Evolutionary conservation across 2,113 vertebrate species (phyloP).

Genomic region (Peromyscus polionotus): DNA sequence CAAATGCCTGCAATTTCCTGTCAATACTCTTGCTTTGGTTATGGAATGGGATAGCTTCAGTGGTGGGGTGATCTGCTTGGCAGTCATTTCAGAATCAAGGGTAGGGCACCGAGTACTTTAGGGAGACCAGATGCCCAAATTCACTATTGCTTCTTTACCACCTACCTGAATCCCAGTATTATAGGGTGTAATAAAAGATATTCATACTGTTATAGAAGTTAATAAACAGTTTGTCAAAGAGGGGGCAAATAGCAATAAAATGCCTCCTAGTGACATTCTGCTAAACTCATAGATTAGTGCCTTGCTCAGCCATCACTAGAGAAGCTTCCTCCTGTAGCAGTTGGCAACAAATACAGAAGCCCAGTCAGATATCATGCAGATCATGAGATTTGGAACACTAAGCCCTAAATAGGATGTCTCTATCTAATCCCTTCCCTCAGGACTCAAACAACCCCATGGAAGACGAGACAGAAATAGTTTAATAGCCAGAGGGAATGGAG

Average conservation of each 20-base stretch:
- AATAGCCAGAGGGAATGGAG: background rate
- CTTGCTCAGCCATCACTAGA: background rate
- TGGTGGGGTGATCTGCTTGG: conserved; percentile 92
- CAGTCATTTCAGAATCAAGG: conserved; percentile 91
- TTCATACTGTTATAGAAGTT: background rate
- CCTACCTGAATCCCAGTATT: conserved; percentile 60
- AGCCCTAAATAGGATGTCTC: background rate
- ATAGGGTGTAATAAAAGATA: background rate
- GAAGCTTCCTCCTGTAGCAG: background rate
- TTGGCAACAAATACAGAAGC: background rate
- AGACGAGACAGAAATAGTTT: background rate
- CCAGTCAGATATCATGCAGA: background rate
- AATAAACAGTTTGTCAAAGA: conserved; percentile 75
- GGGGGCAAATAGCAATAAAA: background rate
- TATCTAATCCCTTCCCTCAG: background rate
- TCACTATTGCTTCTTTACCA: conserved; percentile 81
- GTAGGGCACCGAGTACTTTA: conserved; percentile 92
- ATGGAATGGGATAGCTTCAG: conserved; percentile 95
- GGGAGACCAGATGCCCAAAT: conserved; percentile 91
- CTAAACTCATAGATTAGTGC: background rate
- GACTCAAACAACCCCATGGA: background rate
- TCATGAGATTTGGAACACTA: background rate
- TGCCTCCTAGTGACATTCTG: background rate
- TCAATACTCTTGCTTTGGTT: conserved; percentile 91
- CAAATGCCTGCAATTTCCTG: conserved; percentile 92